Percentiles rank a stretch among this genome's conserved stretches.
These are phyloP conservation scores for Tachycineta bicolor DNA, from an alignment of 2,113 vertebrate genomes.

Conservation along the genomic window DNA sequence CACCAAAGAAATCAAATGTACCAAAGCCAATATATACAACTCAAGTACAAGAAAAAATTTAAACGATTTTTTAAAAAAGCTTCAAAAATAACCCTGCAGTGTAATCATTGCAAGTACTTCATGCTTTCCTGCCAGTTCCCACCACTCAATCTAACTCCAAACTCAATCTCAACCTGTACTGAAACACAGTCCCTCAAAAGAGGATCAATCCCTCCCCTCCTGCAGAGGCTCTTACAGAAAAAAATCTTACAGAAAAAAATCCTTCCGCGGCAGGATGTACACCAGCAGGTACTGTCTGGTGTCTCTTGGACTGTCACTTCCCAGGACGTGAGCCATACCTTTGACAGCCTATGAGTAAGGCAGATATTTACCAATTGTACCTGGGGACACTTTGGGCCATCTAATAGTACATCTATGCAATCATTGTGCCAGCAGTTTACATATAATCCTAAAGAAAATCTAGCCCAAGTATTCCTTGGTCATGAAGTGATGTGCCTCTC, in stretches of 20 bases:
- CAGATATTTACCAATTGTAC: background rate
- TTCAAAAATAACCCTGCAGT: background rate
- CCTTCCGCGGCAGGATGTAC: background rate
- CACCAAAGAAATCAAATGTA: background rate
- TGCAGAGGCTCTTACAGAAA: background rate
- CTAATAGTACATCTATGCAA: background rate
- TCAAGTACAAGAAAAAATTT: background rate
- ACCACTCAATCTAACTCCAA: background rate
- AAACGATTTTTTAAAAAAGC: background rate
- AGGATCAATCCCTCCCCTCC: background rate
- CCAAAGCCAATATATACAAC: background rate
- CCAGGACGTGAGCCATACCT: background rate
- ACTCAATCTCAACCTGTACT: background rate
- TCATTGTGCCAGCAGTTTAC: background rate
- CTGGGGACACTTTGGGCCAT: background rate
- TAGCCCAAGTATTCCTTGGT: background rate
- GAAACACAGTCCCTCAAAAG: background rate
- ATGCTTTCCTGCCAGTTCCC: background rate
- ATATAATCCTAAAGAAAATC: background rate
- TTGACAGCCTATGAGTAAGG: background rate
- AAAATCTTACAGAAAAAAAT: background rate
- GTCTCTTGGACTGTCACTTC: background rate
- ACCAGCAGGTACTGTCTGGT: background rate
- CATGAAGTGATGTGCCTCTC: background rate
- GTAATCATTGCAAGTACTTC: background rate